phyloP scores from a whole-genome alignment of 2,888 invertebrate species.

The Tupiocoris notatus region DNA sequence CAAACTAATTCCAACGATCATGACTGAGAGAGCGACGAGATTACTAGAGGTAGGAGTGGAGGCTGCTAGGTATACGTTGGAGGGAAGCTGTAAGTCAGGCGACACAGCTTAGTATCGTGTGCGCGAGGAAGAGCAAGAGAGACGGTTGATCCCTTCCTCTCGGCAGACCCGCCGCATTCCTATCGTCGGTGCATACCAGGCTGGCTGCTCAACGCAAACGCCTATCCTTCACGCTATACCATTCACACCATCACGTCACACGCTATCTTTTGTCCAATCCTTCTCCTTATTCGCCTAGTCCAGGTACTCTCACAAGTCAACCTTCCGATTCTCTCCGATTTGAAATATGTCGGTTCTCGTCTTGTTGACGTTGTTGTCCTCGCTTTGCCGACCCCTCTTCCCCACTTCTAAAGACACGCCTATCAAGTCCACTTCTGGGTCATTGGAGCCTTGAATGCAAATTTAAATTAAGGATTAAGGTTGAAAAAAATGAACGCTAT shows the following conservation, averaged over 20 bases:
- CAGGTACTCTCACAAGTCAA: not conserved
- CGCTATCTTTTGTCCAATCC: not conserved
- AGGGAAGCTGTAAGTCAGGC: not conserved
- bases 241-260: not conserved
- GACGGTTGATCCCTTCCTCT: not conserved
- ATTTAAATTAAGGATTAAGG: no score
- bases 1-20: no score
- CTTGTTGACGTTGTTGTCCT: not conserved
- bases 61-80: no score
- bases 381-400: not conserved
- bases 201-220: not conserved
- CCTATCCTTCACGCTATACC: not conserved
- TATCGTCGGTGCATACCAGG: not conserved
- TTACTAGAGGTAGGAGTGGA: no score
- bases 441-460: not conserved
- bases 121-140: not conserved
- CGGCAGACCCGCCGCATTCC: not conserved
- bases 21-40: no score
- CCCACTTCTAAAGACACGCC: not conserved
- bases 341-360: not conserved
- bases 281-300: not conserved
- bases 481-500: no score
- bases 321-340: not conserved
- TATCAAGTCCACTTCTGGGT: not conserved
- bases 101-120: not conserved